Conservation (phyloP, 2,113 vertebrate genomes). For the Eudyptes chrysolophus region DNA sequence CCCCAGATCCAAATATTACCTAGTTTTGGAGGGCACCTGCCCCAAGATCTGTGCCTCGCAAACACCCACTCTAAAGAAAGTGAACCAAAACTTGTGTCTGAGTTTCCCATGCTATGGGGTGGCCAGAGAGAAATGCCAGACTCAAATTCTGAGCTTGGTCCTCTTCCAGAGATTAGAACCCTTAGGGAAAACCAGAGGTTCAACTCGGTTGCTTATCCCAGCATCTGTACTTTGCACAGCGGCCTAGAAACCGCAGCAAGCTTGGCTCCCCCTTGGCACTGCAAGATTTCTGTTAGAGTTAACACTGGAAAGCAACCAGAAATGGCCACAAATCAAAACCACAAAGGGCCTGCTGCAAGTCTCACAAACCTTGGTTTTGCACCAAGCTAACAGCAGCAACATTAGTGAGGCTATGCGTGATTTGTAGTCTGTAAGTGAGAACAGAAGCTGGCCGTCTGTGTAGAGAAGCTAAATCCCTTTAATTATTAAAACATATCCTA, state of each 20-base stretch:
- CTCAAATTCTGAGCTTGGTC: neutral
- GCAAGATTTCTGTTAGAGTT: neutral
- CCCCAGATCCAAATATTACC: neutral
- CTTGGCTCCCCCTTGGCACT: neutral
- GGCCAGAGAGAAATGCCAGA: neutral
- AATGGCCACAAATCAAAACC: conserved; percentile 29
- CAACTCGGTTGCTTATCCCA: neutral
- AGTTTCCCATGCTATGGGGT: neutral
- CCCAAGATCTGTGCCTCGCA: neutral
- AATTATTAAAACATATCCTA: conserved; percentile 64
- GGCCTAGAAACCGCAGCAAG: neutral
- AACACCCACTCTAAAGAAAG: neutral
- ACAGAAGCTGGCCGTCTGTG: conserved; percentile 28
- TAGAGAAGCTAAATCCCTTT: conserved; percentile 44
- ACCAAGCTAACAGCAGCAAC: neutral
- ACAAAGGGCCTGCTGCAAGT: neutral
- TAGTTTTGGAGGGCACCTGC: neutral
- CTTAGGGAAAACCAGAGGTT: neutral
- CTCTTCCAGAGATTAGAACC: neutral
- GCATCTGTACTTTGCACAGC: neutral
- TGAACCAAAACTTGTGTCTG: neutral
- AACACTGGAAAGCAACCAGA: conserved; percentile 12
- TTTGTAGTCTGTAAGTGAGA: conserved; percentile 59
- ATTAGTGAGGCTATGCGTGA: neutral
- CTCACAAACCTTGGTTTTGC: neutral